Evolutionary conservation across 2,113 vertebrate genomes (phyloP), one percentile per base, ranked within the genome.

Genomic region (Tyto alba): DNA sequence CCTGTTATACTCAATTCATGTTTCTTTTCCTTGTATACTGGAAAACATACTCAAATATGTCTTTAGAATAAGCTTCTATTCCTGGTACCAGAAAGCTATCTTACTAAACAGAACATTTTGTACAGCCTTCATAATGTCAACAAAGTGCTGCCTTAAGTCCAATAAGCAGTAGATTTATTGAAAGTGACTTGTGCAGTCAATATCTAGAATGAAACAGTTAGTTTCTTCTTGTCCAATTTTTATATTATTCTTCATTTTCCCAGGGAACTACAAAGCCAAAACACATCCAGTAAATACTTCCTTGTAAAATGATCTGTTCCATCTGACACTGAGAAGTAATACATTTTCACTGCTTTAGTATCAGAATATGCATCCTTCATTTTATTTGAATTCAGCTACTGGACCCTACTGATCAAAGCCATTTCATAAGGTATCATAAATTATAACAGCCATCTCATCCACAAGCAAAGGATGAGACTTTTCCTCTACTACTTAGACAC

Each of bases 211-310:
- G 93, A 96, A 98, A 96, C 75, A 97, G 79, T 84, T 96, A 92
- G 90, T 96, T 98, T 98, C 80, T 96, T 97, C 96, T 97, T 96
- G 93, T 97, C 93, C 91, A 97, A 88, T 97, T 97, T 98, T 97
- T 95, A 96, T 87, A 98, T 98, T 97, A 97, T 82, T 98, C 94
- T 98, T 97, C 69, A 95, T 98, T 98, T 98, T 97, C 91, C 32
- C 71, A 85, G 88, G 91, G 89, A 97, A 95, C 81, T 96, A 96
- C 88, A 96, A 83, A 83, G 83, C 85, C 5, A 36, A 97, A 97
- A 95, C 80, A 94, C 50, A 96, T 96, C 95, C 95, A 95, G 93
- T 93, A 95, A 95, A 95, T 34, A 84, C 55, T 97, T 98, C 93
- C 89, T 93, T 95, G 85, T 95, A 96, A 97, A 98, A 97, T 97